Evolutionary conservation across 2,797 vertebrate genomes (phyloP), one percentile per base, ranked within the genome.

Genomic region (Microcaecilia unicolor): DNA sequence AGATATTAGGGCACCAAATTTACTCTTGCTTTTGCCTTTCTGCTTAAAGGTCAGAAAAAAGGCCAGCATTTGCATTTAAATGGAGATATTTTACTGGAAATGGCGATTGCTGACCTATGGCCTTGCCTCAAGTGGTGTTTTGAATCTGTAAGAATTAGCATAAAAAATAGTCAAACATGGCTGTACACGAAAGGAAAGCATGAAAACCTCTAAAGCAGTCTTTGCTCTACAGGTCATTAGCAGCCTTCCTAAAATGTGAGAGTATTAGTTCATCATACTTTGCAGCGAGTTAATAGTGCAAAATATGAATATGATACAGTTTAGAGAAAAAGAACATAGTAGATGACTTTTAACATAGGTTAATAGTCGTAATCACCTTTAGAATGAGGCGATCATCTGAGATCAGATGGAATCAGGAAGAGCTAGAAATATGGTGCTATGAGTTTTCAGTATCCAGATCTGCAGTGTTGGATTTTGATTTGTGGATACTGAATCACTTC

Each of bases 21-120:
- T 70, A 68, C 44, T 65, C 49, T 59, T 65, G 56, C 47, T 59
- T 56, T 65, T 72, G 35, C 34, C 58, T 76, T 71, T 64, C 51
- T 63, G 41, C 57, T 71, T 72, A 82, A 80, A 82, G 73, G 67
- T 74, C 64, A 76, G 30, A 22, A 61, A 67, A 82, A 78, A 79
- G 80, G 71, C 60, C 67, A 71, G 49, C 34, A 81, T 85, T 81
- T 83, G 76, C 78, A 80, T 84, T 81, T 83, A 83, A 82, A 82
- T 83, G 28, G 66, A 64, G 70, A 67, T 72, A 65, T 76, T 79
- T 74, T 70, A 64, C 67, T 54, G 68, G 67, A 72, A 77, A 67
- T 70, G 53, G 49, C 58, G 31, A 72, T 63, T 66, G 68, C 39
- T 72, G 52, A 81, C 53, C 67, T 78, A 72, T 71, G 48, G 41